Evolutionary conservation across 2,888 invertebrate species (phyloP).

Genomic region (Brenthis daphne): DNA sequence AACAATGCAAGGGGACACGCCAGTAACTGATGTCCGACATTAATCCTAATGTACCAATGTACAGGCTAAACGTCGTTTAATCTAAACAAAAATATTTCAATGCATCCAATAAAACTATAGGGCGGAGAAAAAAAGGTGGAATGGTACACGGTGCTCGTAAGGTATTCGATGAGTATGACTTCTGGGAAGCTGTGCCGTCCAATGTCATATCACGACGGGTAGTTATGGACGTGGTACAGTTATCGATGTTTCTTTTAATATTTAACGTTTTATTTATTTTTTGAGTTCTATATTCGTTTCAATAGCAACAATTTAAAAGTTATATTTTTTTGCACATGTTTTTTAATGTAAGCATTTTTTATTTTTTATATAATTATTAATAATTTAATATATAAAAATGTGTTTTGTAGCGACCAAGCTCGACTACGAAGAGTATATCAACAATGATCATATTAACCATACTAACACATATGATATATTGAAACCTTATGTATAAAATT

Average conservation of each 20-base stretch:
- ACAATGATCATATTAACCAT: no score
- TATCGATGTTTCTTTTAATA: slow-evolving; percentile 49
- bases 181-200: slow-evolving; percentile 75
- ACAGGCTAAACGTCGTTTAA: slow-evolving; percentile 75
- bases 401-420: no score
- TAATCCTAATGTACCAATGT: slow-evolving; percentile 79
- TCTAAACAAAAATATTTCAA: slow-evolving; percentile 81
- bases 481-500: no score
- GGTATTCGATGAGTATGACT: slow-evolving; percentile 76
- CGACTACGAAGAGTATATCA: no score
- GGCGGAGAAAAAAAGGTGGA: slow-evolving; percentile 67
- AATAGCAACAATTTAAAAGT: neutral
- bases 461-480: no score
- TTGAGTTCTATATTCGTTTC: neutral
- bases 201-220: slow-evolving; percentile 77
- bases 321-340: no score
- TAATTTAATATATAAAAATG: no score
- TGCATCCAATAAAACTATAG: slow-evolving; percentile 76
- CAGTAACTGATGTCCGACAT: slow-evolving; percentile 75
- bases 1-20: slow-evolving; percentile 50
- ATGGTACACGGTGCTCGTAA: slow-evolving; percentile 68
- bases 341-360: no score
- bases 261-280: neutral
- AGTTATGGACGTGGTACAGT: slow-evolving; percentile 54
- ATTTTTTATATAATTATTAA: no score